Evolutionary conservation across 2,797 vertebrate genomes (phyloP).

Genomic region (Varecia variegata): DNA sequence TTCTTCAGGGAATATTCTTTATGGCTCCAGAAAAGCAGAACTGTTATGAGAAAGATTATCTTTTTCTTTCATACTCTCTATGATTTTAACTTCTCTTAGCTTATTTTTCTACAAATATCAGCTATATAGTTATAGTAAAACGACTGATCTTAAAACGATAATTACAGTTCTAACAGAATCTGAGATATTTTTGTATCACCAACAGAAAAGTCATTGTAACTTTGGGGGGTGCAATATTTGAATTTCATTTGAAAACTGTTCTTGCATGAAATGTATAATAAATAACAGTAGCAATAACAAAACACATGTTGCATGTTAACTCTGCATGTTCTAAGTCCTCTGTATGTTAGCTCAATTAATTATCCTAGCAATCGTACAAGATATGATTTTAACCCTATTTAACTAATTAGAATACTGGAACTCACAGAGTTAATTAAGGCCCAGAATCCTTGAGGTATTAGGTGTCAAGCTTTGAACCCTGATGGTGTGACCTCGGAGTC

Average conservation of each 20-base stretch:
- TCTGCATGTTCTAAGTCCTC: background rate
- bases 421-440: background rate
- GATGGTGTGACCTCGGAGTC: background rate
- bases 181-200: background rate
- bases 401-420: background rate
- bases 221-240: background rate
- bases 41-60: background rate
- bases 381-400: background rate
- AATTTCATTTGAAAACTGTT: background rate
- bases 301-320: background rate
- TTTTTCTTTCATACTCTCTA: background rate
- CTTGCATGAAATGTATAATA: background rate
- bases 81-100: background rate
- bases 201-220: background rate
- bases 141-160: background rate
- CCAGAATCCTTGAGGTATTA: background rate
- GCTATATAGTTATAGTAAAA: background rate
- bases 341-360: background rate
- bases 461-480: background rate
- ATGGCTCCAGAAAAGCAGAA: background rate
- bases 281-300: background rate
- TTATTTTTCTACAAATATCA: background rate
- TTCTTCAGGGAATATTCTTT: background rate
- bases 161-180: background rate
- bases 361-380: background rate